Conservation (phyloP, 2,888 invertebrate species). For the Tridacna gigas region DNA sequence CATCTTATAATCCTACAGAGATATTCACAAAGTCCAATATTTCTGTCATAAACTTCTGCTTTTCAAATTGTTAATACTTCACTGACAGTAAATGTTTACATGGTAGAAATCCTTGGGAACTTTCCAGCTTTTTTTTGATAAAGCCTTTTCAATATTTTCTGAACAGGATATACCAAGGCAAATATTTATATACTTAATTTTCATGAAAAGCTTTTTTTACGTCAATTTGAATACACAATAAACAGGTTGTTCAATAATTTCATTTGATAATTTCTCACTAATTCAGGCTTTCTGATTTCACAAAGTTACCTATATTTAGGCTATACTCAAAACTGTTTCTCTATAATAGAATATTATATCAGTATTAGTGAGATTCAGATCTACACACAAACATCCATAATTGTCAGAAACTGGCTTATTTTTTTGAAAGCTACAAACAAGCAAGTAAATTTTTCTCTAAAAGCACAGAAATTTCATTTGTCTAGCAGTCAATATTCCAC, state of each 20-base stretch:
- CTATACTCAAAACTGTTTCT: too few species aligned
- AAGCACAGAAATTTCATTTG: too few species aligned
- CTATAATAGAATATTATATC: too few species aligned
- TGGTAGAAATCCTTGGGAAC: conserved; percentile 23
- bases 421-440: too few species aligned
- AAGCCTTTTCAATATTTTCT: conserved; percentile 19
- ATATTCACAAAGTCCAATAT: neutral
- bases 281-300: too few species aligned
- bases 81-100: conserved; percentile 27
- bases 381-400: too few species aligned
- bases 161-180: conserved; percentile 21
- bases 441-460: too few species aligned
- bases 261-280: too few species aligned
- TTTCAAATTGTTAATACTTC: conserved; percentile 9
- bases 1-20: neutral
- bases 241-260: neutral
- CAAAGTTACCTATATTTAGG: too few species aligned
- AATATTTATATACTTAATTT: conserved; percentile 18
- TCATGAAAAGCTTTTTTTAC: neutral
- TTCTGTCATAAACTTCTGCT: conserved; percentile 16
- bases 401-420: too few species aligned
- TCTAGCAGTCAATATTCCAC: too few species aligned
- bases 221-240: conserved; percentile 12
- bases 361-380: too few species aligned
- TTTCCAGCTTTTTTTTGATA: conserved; percentile 25